phyloP scores from a whole-genome alignment of 2,797 vertebrate species.

The Sebastes jordani region DNA sequence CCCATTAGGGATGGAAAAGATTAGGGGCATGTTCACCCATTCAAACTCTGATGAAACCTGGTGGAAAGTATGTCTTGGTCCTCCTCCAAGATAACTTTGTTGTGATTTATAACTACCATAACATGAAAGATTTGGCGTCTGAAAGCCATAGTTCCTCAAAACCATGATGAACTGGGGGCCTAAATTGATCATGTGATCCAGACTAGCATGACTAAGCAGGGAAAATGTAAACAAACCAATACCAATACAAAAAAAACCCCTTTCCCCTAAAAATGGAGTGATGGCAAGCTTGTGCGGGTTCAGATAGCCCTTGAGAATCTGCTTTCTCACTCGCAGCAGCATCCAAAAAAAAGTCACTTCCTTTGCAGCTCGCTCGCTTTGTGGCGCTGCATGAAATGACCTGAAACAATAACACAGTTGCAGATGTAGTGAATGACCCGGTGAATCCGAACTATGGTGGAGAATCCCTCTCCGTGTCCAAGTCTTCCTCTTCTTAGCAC shows the following conservation, averaged over 20 bases:
- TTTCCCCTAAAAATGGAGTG: conserved; percentile 2
- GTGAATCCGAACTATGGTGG: conserved; percentile 75
- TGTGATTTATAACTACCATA: neutral
- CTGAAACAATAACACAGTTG: conserved; percentile 65
- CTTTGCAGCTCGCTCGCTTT: conserved; percentile 32
- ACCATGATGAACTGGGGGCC: neutral
- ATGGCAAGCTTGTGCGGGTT: conserved; percentile 2
- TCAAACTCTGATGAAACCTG: neutral
- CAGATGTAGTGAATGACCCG: conserved; percentile 78
- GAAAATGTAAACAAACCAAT: neutral
- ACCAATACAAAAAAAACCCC: neutral
- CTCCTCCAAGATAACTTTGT: neutral
- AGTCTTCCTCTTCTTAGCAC: conserved; percentile 68
- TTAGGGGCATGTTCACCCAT: neutral
- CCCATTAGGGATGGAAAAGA: neutral
- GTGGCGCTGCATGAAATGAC: conserved; percentile 61
- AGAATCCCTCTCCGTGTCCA: conserved; percentile 65
- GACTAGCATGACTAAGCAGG: neutral
- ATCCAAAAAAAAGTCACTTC: conserved; percentile 48
- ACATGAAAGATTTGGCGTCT: neutral
- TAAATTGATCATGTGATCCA: conserved; percentile 14
- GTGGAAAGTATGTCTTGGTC: neutral
- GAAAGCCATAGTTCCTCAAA: neutral
- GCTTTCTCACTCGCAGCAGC: conserved; percentile 47
- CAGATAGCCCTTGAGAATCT: conserved; percentile 75